phyloP scores from a whole-genome alignment of 2,797 vertebrate species.

The Otus scops region DNA sequence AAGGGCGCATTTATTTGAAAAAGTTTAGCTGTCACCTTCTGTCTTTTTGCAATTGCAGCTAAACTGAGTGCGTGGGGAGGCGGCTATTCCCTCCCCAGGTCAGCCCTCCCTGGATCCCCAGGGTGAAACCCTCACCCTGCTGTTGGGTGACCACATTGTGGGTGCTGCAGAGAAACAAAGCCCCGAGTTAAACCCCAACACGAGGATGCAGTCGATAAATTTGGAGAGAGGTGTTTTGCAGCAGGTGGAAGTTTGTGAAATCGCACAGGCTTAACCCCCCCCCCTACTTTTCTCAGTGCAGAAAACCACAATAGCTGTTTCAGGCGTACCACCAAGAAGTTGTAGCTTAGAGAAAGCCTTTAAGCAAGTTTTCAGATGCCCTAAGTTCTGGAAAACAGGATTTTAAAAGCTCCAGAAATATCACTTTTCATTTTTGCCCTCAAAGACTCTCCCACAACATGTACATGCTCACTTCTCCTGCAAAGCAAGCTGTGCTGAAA shows the following conservation, averaged over 20 bases:
- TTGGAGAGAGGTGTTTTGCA: neutral
- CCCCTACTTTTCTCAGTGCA: neutral
- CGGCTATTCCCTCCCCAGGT: too few relatives aligned
- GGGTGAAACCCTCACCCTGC: neutral
- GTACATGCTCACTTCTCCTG: neutral
- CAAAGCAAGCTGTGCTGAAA: neutral
- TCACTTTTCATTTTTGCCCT: neutral
- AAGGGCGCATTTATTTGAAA: neutral
- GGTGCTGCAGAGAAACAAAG: neutral
- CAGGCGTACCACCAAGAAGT: neutral
- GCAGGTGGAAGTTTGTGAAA: neutral
- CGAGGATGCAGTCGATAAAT: accelerated
- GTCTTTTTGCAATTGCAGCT: neutral
- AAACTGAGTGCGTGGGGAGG: too few relatives aligned
- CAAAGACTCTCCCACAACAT: neutral
- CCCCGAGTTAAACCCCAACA: neutral
- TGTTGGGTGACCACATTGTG: accelerated
- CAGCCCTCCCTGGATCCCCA: neutral
- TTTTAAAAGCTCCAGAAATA: neutral
- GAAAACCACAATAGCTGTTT: neutral
- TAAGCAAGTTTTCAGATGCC: neutral
- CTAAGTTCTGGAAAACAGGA: neutral
- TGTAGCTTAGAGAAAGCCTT: neutral
- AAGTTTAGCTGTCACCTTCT: neutral
- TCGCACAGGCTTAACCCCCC: neutral